A percentile compares a stretch with the other conserved stretches of the same genome.
Evolutionary conservation across 2,888 invertebrate genomes (phyloP).

Genomic region (Epinotia ramella): DNA sequence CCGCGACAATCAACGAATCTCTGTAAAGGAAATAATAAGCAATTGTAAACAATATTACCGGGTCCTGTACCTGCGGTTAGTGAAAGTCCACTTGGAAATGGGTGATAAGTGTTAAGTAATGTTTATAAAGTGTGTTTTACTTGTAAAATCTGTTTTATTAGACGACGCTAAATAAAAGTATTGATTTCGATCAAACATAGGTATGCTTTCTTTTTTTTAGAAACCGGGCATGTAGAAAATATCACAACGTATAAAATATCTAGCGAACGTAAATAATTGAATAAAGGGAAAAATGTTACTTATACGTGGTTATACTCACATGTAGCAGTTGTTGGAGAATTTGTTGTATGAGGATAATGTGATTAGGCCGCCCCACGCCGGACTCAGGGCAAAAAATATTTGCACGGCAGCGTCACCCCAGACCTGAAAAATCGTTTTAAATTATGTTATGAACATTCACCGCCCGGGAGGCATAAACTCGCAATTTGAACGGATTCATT

Average conservation of each 20-base stretch:
- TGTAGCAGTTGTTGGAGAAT: conserved; percentile 93
- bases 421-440: conserved; percentile 75
- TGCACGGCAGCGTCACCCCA: conserved; percentile 95
- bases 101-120: background rate
- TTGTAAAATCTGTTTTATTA: background rate
- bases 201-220: background rate
- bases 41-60: conserved; percentile 28
- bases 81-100: conserved; percentile 10
- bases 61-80: conserved; percentile 2
- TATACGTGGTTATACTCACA: conserved; percentile 74
- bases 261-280: background rate
- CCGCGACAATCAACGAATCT: conserved; percentile 90
- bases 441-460: background rate
- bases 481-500: too few species aligned
- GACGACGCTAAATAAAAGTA: background rate
- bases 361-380: conserved; percentile 94
- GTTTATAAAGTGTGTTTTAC: background rate
- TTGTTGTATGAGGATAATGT: conserved; percentile 94
- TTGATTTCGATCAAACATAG: background rate
- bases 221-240: background rate
- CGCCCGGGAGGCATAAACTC: background rate
- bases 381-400: conserved; percentile 94
- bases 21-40: conserved; percentile 69
- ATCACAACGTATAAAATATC: too few species aligned
- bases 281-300: background rate